Base-by-base conservation (phyloP, 2,797 vertebrate species). In the Fundulus diaphanus region DNA sequence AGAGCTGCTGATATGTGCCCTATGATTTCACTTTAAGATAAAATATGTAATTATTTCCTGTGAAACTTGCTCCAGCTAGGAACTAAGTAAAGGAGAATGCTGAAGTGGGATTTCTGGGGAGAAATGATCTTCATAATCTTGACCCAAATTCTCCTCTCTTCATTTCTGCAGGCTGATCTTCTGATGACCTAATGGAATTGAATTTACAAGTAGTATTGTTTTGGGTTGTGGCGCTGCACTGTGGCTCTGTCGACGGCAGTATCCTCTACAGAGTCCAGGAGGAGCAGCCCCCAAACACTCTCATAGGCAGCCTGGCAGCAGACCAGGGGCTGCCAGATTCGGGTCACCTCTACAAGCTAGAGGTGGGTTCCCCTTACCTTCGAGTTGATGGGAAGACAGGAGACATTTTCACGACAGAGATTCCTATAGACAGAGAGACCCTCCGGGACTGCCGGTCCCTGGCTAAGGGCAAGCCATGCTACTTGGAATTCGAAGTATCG, bases 371-470 rank as follows among this genome's bases (percentile, higher is more conserved):
- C 80, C 98, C 98, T 0, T 99, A 98, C 87, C 95, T 99, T 52
- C 96, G 98, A 42, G 98, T 99, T 74, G 98, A 99, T 20, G 97
- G 98, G 83, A 99, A 99, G 88, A 99, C 97, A 0, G 98, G 98
- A 16, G 98, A 99, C 94, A 98, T 99, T 92, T 99, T 98, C 89
- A 99, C 98, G 85, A 99, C 98, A 0, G 98, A 99, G 93, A 96
- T 96, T 80, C 96, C 98, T 82, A 98, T 99, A 0, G 98, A 99
- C 94, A 95, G 98, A 27, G 98, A 99, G 94, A 96, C 88, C 46
- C 91, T 99, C 82, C 95, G 94, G 42, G 98, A 99, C 83, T 99
- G 98, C 86, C 97, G 97, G 68, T 94, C 96, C 70, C 93, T 96
- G 56, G 79, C 90, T 13, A 96, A 96, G 0, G 97, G 96, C 27